A percentile compares a stretch with the other conserved stretches of the same genome.
Conservation (phyloP, 2,113 vertebrate genomes). For the Hyaena hyaena region DNA sequence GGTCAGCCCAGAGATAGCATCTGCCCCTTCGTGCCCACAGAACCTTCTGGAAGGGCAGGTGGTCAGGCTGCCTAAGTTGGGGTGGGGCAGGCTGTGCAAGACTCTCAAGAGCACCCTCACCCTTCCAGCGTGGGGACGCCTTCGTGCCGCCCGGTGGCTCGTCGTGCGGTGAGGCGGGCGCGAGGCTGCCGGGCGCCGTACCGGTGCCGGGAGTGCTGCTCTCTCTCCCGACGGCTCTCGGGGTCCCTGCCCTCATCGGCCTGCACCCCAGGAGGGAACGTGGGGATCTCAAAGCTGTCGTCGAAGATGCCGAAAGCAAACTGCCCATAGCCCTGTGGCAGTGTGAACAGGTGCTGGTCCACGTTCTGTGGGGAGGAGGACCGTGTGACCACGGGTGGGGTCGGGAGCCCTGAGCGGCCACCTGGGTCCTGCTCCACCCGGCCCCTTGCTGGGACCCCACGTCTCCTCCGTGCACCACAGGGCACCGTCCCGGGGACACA, state of each 20-base stretch:
- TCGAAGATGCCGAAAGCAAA: conserved; percentile 96
- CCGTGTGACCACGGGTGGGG: not conserved
- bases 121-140: conserved; percentile 96
- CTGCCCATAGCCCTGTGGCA: conserved; percentile 94
- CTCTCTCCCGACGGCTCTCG: conserved; percentile 92
- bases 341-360: conserved; percentile 94
- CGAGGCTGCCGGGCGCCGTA: conserved; percentile 93
- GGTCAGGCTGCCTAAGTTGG: not conserved
- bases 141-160: conserved; percentile 93
- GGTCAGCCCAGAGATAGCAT: not conserved
- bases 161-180: conserved; percentile 91
- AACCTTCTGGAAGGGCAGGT: not conserved
- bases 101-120: conserved; percentile 82
- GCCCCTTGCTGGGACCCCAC: not conserved
- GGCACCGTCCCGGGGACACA: not conserved
- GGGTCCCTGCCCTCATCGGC: conserved; percentile 91
- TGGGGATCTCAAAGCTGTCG: conserved; percentile 92
- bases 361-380: conserved; percentile 85
- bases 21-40: not conserved
- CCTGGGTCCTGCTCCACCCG: not conserved
- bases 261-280: conserved; percentile 87
- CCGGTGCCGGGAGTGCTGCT: conserved; percentile 93
- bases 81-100: not conserved
- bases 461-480: not conserved
- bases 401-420: not conserved